phyloP scores from a whole-genome alignment of 2,888 invertebrate species.

The Neocrepidodera transversa region DNA sequence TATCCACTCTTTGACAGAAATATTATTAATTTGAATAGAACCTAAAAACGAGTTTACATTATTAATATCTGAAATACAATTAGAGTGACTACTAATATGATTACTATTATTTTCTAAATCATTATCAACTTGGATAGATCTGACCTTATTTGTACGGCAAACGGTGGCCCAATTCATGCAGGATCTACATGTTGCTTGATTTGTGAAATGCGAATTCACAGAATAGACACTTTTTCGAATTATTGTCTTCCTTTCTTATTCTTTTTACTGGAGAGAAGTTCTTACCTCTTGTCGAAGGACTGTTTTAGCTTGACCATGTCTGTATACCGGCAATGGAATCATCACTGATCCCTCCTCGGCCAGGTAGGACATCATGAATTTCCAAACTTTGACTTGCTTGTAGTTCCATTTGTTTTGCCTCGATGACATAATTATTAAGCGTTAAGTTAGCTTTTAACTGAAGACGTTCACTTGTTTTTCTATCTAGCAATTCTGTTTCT shows the following conservation, averaged over 20 bases:
- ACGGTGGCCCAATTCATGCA: slow-evolving; percentile 21
- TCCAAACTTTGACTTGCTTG: slow-evolving; percentile 19
- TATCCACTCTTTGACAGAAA: slow-evolving; percentile 16
- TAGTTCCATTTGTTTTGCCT: slow-evolving; percentile 32
- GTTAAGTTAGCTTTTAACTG: slow-evolving; percentile 27
- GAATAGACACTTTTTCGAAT: not conserved
- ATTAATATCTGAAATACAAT: no score
- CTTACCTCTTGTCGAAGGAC: no score
- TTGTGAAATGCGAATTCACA: slow-evolving; percentile 16
- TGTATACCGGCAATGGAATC: no score
- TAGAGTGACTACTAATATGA: not conserved
- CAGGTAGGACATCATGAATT: not conserved
- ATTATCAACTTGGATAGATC: slow-evolving; percentile 13
- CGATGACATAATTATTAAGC: slow-evolving; percentile 12
- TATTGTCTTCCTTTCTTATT: not conserved
- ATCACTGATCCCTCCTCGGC: no score
- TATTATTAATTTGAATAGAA: slow-evolving; percentile 1
- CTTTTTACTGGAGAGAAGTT: no score
- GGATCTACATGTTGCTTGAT: slow-evolving; percentile 15
- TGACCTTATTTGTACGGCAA: slow-evolving; percentile 11
- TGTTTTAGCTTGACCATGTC: no score
- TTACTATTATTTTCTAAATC: not conserved
- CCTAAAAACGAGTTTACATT: slow-evolving; percentile 15
- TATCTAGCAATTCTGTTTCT: slow-evolving; percentile 45
- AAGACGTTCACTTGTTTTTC: slow-evolving; percentile 39